These are phyloP conservation scores for Melinopterus prodromus DNA, from an alignment of 2,888 invertebrate species.

Conservation along the genomic window DNA sequence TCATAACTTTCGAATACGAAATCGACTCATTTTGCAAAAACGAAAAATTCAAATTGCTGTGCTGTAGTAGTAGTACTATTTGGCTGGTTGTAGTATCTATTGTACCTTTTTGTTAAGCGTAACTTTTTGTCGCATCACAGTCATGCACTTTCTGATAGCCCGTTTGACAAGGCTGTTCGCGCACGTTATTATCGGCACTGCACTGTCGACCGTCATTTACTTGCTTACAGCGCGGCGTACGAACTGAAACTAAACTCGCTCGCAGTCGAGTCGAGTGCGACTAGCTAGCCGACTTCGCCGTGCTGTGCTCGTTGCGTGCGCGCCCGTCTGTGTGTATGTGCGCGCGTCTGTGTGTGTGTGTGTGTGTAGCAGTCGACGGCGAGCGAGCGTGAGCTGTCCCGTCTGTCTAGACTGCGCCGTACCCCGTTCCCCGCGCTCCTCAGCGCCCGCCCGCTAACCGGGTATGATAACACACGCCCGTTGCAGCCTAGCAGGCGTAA, in stretches of 20 bases:
- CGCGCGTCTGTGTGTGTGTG: constrained; percentile 6
- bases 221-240: constrained; percentile 37
- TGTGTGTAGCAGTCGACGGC: constrained; percentile 9
- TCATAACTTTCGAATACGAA: constrained; percentile 17
- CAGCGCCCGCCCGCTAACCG: constrained; percentile 25
- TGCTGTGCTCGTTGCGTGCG: constrained; percentile 7
- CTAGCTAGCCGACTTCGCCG: background rate
- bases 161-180: constrained; percentile 50
- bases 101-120: constrained; percentile 59
- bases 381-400: constrained; percentile 47
- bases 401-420: constrained; percentile 49
- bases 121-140: constrained; percentile 59
- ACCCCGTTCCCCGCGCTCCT: constrained; percentile 46
- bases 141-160: constrained; percentile 57
- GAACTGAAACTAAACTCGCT: constrained; percentile 38
- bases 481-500: constrained; percentile 44
- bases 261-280: background rate
- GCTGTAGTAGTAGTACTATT: background rate
- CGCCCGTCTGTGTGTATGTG: background rate
- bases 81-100: background rate
- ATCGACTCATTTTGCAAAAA: constrained; percentile 10
- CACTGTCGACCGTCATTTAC: constrained; percentile 50
- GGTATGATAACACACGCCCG: constrained; percentile 47
- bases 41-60: background rate
- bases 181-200: constrained; percentile 22